Conservation (phyloP, 1,140 invertebrate species). For the Colletes latitarsis region DNA sequence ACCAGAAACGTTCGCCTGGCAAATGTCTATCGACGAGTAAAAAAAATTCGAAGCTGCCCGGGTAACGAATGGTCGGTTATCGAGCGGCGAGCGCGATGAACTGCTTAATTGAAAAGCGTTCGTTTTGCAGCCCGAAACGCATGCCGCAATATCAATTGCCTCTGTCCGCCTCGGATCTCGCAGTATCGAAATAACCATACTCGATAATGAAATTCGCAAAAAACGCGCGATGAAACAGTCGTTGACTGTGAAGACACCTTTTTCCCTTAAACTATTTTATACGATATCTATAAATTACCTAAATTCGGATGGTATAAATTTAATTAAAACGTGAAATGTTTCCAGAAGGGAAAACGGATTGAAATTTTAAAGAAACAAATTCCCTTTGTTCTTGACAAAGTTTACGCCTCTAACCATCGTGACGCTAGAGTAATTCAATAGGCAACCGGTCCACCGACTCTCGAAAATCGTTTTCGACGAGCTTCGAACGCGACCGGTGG, state of each 20-base stretch:
- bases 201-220: conserved; percentile 7
- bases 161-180: neutral
- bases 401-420: too few species aligned
- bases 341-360: too few species aligned
- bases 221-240: too few species aligned
- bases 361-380: too few species aligned
- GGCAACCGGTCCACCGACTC: neutral
- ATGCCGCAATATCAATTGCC: conserved; percentile 37
- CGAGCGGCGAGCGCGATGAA: conserved; percentile 22
- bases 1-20: too few species aligned
- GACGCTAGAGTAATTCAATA: neutral
- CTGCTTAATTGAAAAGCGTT: conserved; percentile 42
- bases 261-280: too few species aligned
- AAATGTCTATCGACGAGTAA: neutral
- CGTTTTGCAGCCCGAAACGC: conserved; percentile 18
- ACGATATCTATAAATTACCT: too few species aligned
- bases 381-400: too few species aligned
- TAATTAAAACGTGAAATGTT: too few species aligned
- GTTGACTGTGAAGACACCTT: too few species aligned
- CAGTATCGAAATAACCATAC: neutral
- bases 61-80: conserved; percentile 23
- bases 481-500: neutral
- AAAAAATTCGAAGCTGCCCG: conserved; percentile 11
- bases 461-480: neutral
- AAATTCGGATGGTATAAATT: too few species aligned